Base-by-base conservation (phyloP, 2,113 vertebrate genomes). In the Gallinago paraguaiae region DNA sequence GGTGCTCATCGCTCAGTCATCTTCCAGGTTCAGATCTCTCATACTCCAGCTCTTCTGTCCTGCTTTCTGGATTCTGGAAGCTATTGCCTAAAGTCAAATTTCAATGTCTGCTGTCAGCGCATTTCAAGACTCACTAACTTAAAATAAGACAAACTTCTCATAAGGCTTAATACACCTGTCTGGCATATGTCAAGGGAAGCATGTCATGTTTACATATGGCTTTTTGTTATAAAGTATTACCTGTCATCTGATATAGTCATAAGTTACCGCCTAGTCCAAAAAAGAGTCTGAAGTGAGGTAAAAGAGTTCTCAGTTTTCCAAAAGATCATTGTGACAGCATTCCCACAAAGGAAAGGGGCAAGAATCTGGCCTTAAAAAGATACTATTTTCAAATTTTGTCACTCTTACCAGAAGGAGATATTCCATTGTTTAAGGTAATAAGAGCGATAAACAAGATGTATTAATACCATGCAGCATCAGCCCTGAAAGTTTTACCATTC, bases 161-260 rank as follows among this genome's bases (percentile, higher is more conserved):
- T 28, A 76, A 22, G 0, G 1, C 59, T 85, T 80, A 54, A 74
- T 80, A 82, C 53, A 83, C 33, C 43, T 70, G 60, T 35, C 27
- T 93, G 82, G 39, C 72, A 60, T 31, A 30, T 67, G 68, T 84
- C 68, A 75, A 92, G 51, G 35, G 33, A 93, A 60, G 17, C 22
- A 39, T 41, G 43, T 50, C 63, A 74, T 81, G 30, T 86, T 90
- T 90, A 81, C 69, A 33, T 45, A 84, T 3, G 7, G 3, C 18
- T 78, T 82, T 96, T 74, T 88, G 46, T 88, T 70, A 63, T 75
- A 35, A 95, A 84, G 48, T 82, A 91, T 76, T 76, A 33, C 35
- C 35, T 89, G 30, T 69, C 46, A 60, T 48, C 25, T 82, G 54
- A 74, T 48, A 50, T 1, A 41, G 68, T n/a, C 28, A 6, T 50